Conservation (phyloP, 2,797 vertebrate species). For the Ctenosaura bakeri region DNA sequence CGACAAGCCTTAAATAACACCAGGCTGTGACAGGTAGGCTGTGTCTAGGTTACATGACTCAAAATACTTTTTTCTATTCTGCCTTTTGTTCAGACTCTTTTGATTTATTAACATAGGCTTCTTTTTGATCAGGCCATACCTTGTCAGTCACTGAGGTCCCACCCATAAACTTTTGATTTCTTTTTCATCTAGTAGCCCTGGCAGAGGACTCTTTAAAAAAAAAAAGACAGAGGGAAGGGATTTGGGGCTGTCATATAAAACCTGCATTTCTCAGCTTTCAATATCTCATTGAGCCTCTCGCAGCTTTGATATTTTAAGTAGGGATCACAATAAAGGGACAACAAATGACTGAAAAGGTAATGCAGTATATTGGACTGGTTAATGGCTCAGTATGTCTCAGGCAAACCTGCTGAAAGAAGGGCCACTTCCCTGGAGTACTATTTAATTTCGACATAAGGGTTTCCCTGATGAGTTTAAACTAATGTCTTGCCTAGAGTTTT, state of each 20-base stretch:
- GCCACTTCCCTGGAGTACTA: slow-evolving; percentile 85
- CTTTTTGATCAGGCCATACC: slow-evolving; percentile 87
- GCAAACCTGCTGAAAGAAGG: slow-evolving; percentile 79
- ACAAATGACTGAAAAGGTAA: slow-evolving; percentile 85
- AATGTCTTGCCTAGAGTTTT: slow-evolving; percentile 14
- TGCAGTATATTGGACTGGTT: slow-evolving; percentile 77
- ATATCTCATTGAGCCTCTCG: slow-evolving; percentile 89
- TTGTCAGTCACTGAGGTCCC: slow-evolving; percentile 84
- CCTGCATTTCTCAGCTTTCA: slow-evolving; percentile 92
- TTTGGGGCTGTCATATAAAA: slow-evolving; percentile 89
- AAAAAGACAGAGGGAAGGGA: slow-evolving; percentile 75
- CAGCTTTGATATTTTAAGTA: slow-evolving; percentile 95
- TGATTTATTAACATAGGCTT: slow-evolving; percentile 84
- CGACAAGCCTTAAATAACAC: slow-evolving; percentile 48
- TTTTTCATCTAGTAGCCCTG: slow-evolving; percentile 84
- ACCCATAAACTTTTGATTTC: slow-evolving; percentile 84
- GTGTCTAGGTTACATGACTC: slow-evolving; percentile 75
- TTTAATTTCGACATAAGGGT: slow-evolving; percentile 85
- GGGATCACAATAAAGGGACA: slow-evolving; percentile 89
- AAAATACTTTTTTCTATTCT: slow-evolving; percentile 73
- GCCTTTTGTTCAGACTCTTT: slow-evolving; percentile 82
- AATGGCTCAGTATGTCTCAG: slow-evolving; percentile 77
- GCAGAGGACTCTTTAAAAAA: slow-evolving; percentile 69
- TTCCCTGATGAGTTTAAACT: slow-evolving; percentile 75
- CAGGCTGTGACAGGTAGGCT: slow-evolving; percentile 68